Evolutionary conservation across 2,797 vertebrate species (phyloP).

Genomic region (Eulemur rubriventer): DNA sequence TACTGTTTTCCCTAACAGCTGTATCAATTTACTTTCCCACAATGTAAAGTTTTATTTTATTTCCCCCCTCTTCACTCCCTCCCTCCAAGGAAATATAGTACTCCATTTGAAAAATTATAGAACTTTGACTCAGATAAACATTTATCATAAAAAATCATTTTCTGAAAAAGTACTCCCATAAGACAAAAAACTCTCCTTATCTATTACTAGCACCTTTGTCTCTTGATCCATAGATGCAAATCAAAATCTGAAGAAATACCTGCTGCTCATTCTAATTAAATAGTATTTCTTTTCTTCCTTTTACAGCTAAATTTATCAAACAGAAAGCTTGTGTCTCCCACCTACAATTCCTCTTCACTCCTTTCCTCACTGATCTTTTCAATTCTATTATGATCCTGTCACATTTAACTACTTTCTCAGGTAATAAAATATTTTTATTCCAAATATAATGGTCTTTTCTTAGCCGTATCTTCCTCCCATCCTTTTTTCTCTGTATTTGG

Average conservation of each 20-base stretch:
- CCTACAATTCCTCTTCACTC: not conserved
- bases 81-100: not conserved
- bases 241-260: slow-evolving; percentile 42
- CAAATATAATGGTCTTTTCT: not conserved
- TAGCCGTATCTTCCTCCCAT: not conserved
- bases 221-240: not conserved
- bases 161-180: not conserved
- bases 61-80: not conserved
- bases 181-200: not conserved
- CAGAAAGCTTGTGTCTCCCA: not conserved
- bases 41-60: not conserved
- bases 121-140: not conserved
- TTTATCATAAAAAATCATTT: slow-evolving; percentile 21
- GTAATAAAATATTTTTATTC: not conserved
- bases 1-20: not conserved
- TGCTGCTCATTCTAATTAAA: not conserved
- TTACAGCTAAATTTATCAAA: not conserved
- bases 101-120: not conserved
- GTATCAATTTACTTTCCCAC: not conserved
- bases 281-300: not conserved
- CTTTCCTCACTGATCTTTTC: slow-evolving; percentile 3
- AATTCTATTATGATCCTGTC: not conserved
- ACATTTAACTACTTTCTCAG: slow-evolving; percentile 27
- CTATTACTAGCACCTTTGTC: not conserved
- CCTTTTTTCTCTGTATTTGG: not conserved